phyloP scores from a whole-genome alignment of 2,113 vertebrate species.

The Alouatta palliata region DNA sequence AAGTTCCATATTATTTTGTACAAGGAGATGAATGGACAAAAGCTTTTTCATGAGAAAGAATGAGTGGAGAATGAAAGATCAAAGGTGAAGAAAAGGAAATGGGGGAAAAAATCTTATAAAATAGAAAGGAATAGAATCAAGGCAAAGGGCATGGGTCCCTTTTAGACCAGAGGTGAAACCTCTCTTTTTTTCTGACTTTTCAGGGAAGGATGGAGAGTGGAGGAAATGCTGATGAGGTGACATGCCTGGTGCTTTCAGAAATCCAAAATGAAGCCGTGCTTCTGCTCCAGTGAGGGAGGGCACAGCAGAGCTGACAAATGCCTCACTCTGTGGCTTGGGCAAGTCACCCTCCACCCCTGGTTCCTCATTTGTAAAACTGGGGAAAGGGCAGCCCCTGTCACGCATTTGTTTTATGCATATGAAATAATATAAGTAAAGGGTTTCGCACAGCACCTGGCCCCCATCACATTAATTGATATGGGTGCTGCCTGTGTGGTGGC shows the following conservation, averaged over 20 bases:
- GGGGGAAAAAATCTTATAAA: neutral
- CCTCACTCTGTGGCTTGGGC: neutral
- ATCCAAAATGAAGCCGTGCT: neutral
- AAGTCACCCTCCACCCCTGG: neutral
- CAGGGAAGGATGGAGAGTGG: neutral
- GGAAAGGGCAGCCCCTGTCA: neutral
- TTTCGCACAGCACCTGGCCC: neutral
- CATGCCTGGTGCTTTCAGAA: accelerated
- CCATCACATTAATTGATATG: no score
- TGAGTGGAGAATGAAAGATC: neutral
- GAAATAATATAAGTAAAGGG: neutral
- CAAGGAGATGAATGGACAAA: neutral
- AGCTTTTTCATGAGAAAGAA: neutral
- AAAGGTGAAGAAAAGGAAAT: neutral
- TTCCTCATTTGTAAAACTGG: neutral
- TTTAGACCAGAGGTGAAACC: neutral
- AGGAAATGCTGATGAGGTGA: neutral
- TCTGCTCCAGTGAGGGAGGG: neutral
- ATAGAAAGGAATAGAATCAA: neutral
- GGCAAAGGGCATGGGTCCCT: neutral
- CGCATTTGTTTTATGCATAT: neutral
- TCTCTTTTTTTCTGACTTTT: neutral
- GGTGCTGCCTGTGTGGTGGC: neutral
- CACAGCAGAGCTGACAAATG: accelerated
- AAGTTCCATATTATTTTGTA: neutral